Base-by-base conservation (phyloP, 2,888 invertebrate species). In the Cheilosia grossa region DNA sequence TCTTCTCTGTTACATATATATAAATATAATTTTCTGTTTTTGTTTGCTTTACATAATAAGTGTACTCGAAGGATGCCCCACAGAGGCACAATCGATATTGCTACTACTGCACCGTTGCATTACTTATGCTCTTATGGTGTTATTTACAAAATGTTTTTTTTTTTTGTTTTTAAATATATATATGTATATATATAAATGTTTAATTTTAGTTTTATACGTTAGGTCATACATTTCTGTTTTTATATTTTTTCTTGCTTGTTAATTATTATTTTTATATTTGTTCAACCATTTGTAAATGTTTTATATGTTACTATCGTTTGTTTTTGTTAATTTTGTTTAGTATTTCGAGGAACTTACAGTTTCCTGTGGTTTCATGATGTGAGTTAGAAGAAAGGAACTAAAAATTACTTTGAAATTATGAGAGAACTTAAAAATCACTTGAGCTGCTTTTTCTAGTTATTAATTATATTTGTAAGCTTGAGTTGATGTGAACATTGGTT, bases 251-350 rank as follows among this genome's bases (percentile, higher is more conserved):
- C 69, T 69, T 69, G 42, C 87, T 86, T 86, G 81, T 88, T 81
- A 66, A 67, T 72, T 69, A 64, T 75, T 74, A 53, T 82, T 30
- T 30, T 30, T 30, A 30, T 87, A 77, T 87, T 87, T 87, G 85
- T 88, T 82, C 87, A 88, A 88, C 87, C 88, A 87, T 88, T 87
- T 86, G 77, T 88, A 87, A 81, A 87, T 82, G 73, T 87, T 87
- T 77, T 78, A 74, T 78, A 74, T 86, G 80, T 82, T 64, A 75
- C 59, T 69, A 67, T 77, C 70, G 40, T 77, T 66, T 77, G 40
- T 56, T 44, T 56, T 73, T 47, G 13, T 73, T 21, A 24, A 24
- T 72, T 83, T 81, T 70, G 66, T 81, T 74, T 85, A 85, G 85
- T 85, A 81, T 69, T 82, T 77, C 63, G 64, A 86, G 86, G 86